Base-by-base conservation (phyloP, 2,797 vertebrate species). In the Coccyzus lansbergi region DNA sequence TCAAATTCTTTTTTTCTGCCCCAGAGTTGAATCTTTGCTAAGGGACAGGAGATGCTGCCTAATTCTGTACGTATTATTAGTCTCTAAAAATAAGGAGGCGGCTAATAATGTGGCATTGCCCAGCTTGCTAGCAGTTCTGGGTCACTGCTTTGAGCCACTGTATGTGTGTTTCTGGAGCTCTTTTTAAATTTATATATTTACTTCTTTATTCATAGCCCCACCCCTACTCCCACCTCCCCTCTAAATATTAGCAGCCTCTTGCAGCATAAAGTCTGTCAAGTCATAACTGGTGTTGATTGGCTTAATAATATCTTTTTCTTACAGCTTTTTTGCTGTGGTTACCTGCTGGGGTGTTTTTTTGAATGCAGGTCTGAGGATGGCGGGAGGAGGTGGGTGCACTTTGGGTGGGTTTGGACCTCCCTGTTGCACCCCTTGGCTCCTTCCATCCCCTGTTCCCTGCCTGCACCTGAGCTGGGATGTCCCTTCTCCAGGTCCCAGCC, bases 21-120 rank as follows among this genome's bases (percentile, higher is more conserved):
- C 29, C 5, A 42, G 71, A 96, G 86, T 80, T 15, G 52, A 94
- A 71, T 90, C 86, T 88, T 83, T 88, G 87, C 93, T 72, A 20
- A 91, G 94, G 93, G 94, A 94, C 94, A 40, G 86, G 94, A 95
- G 91, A 87, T 93, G 83, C 86, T 95, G 88, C 92, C 92, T 95
- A 71, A 88, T 97, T 96, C 93, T 87, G 69, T 96, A 64, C 88
- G 24, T 60, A 33, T 83, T 91, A 83, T 97, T 95, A 90, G 85
- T 69, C 92, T 95, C 89, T 95, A 87, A 64, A 72, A 97, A 91
- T 91, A 95, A 97, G 94, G 92, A 97, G 92, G 86, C 74, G 91
- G 80, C 77, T 83, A 63, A 72, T 58, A 95, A 84, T 0, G 21
- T 65, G 42, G 56, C 65, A 80, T 82, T 95, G 96, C 92, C 94